These are phyloP conservation scores for Sinella curviseta DNA, from an alignment of 1,140 invertebrate species.

Conservation along the genomic window DNA sequence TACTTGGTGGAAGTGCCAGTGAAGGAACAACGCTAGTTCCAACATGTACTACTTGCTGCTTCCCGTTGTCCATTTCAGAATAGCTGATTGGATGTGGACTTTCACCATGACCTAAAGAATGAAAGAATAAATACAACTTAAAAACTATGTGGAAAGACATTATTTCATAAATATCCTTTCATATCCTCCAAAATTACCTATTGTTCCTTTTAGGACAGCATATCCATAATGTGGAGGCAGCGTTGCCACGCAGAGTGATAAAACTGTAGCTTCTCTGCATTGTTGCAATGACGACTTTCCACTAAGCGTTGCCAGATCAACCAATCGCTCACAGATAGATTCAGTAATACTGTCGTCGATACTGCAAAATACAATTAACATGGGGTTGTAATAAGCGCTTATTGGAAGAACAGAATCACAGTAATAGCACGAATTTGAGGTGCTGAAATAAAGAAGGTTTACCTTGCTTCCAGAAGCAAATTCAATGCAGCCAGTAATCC, in stretches of 20 bases:
- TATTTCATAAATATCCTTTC: constrained; percentile 8
- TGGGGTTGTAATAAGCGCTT: not conserved
- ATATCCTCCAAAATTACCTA: constrained; percentile 29
- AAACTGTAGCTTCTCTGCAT: constrained; percentile 47
- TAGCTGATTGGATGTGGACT: constrained; percentile 47
- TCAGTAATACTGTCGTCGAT: constrained; percentile 78
- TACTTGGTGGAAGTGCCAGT: constrained; percentile 76
- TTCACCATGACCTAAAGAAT: constrained; percentile 42
- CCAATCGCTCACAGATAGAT: constrained; percentile 47
- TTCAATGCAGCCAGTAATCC: constrained; percentile 87
- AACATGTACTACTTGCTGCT: constrained; percentile 88
- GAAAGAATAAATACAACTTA: constrained; percentile 5
- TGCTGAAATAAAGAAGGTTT: no score
- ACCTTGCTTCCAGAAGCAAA: constrained; percentile 88
- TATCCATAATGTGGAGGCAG: constrained; percentile 92
- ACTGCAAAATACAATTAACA: constrained; percentile 57
- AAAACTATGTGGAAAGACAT: not conserved
- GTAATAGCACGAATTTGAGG: constrained; percentile 38
- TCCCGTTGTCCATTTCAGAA: constrained; percentile 47
- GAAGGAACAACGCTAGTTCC: constrained; percentile 73
- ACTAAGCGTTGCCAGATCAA: constrained; percentile 47
- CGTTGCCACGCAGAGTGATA: constrained; percentile 87
- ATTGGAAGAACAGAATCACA: constrained; percentile 21
- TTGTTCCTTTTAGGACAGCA: constrained; percentile 69
- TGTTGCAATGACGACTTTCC: constrained; percentile 43